Evolutionary conservation across 2,113 vertebrate species (phyloP).

Genomic region (Chionomys nivalis): DNA sequence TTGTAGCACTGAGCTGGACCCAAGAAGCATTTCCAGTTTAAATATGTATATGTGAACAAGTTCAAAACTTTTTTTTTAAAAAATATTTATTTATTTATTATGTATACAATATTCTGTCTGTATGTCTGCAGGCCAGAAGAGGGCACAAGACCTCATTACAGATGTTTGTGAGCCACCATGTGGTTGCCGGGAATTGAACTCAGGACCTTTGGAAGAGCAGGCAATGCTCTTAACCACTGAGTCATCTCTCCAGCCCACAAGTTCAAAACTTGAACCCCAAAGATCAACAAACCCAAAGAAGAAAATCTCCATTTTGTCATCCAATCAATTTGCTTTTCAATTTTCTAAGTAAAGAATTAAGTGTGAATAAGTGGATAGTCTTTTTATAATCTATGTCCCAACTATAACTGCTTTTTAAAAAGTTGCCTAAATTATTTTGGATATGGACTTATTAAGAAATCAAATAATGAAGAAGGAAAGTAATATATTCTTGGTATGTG

Average conservation of each 20-base stretch:
- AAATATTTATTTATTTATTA: no score
- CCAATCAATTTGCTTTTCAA: background rate
- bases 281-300: background rate
- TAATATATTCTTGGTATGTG: background rate
- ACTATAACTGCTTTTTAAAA: background rate
- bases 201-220: no score
- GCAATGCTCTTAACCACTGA: no score
- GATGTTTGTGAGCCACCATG: no score
- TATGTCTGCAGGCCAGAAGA: no score
- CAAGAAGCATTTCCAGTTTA: background rate
- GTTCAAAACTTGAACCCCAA: background rate
- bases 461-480: background rate
- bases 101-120: no score
- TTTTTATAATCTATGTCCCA: background rate
- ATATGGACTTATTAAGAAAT: background rate
- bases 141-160: no score
- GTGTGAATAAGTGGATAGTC: background rate
- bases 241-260: no score
- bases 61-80: conserved; percentile 1
- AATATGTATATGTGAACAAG: background rate
- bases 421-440: background rate
- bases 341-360: background rate
- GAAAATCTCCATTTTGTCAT: conserved; percentile 26
- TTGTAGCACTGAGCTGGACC: background rate
- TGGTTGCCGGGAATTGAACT: no score